Conservation (phyloP, 2,797 vertebrate species). For the Typhlichthys eigenmanni region DNA sequence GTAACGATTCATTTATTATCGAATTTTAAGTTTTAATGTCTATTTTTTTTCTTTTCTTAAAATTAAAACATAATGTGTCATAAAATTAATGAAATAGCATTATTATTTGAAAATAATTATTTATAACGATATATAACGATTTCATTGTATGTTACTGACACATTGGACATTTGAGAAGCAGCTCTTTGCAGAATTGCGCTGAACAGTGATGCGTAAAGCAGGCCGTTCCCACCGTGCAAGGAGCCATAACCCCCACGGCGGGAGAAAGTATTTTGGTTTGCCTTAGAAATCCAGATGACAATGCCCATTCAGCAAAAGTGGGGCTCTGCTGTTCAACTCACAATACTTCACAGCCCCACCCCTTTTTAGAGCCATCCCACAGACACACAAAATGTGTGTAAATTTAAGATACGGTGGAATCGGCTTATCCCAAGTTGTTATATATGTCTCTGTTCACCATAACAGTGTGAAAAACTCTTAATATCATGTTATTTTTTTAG, state of each 20-base stretch:
- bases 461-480: too few relatives aligned
- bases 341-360: constrained; percentile 54
- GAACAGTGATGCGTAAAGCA: constrained; percentile 41
- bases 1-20: constrained; percentile 58
- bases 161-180: not conserved
- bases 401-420: constrained; percentile 54
- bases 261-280: constrained; percentile 76
- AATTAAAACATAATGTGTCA: constrained; percentile 72
- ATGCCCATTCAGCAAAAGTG: constrained; percentile 75
- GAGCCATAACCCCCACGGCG: constrained; percentile 64
- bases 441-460: constrained; percentile 5
- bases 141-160: too few relatives aligned
- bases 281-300: constrained; percentile 81
- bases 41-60: constrained; percentile 58
- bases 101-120: constrained; percentile 39
- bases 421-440: constrained; percentile 54
- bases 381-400: constrained; percentile 52
- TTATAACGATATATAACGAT: too few relatives aligned
- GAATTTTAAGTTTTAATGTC: constrained; percentile 63
- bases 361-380: constrained; percentile 34
- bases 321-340: constrained; percentile 73
- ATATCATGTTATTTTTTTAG: too few relatives aligned
- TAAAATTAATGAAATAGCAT: constrained; percentile 49
- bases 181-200: not conserved
- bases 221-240: constrained; percentile 55